Evolutionary conservation across 2,888 invertebrate species (phyloP), one percentile per base, ranked within the genome.

Genomic region (Diplazon laetatorius): DNA sequence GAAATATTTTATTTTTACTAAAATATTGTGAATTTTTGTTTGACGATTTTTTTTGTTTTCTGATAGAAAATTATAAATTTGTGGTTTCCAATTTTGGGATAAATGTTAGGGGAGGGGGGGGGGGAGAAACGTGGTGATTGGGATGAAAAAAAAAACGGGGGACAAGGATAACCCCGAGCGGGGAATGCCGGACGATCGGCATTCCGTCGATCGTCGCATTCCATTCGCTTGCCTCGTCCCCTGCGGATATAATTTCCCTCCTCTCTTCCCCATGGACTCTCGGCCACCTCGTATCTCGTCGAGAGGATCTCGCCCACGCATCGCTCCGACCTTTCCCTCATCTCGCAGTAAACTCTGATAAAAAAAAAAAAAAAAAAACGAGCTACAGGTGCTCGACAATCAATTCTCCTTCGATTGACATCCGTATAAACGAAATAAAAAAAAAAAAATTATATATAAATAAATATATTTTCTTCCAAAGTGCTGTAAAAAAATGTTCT

Each of bases 121-220:
- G 30, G 14, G 30, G 42, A 46, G 63, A 55, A 30, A 6, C 6
- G 30, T 30, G 4, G 30, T 6, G 30, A 30, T 2, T 30, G 30
- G 30, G 30, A 30, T 30, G 30, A 6, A 30, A 30, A 6, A 30
- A 30, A 30, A 30, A 30, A 30, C 4, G 6, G 2, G 30, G 2
- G 30, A 6, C 30, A 30, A 30, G 30, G 30, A 30, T 30, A 30
- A 2, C 30, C 30, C 2, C 30, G 2, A 30, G 30, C 35, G 37
- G 8, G 35, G 62, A 81, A 74, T 83, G 85, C 84, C 84, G 85
- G 85, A 86, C 83, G 78, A 83, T 84, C 87, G 82, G 84, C 86
- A 87, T 87, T 86, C 87, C 86, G 85, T 83, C 85, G 83, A 83
- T 85, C 85, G 82, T 82, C 83, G 82, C 86, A 85, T 87, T 86